Evolutionary conservation across 2,888 invertebrate genomes (phyloP).

Genomic region (Lissonota sp.): DNA sequence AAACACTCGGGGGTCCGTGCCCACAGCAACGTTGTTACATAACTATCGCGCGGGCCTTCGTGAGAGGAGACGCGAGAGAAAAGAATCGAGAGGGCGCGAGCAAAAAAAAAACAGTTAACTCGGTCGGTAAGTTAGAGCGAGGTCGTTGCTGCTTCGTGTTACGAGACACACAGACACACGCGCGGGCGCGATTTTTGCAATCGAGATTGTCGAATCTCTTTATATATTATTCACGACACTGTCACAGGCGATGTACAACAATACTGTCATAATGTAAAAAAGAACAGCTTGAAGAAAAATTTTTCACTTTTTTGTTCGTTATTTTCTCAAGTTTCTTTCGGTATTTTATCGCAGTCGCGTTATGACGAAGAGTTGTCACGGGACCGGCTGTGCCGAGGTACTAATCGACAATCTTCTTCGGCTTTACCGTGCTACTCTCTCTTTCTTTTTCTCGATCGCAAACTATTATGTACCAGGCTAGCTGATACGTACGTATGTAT

Average conservation of each 20-base stretch:
- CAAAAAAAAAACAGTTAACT: slow-evolving; percentile 6
- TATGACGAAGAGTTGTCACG: slow-evolving; percentile 52
- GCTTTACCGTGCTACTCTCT: slow-evolving; percentile 51
- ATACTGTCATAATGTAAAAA: too few species aligned
- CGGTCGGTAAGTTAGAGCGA: slow-evolving; percentile 58
- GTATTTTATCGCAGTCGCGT: neutral
- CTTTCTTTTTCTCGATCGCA: slow-evolving; percentile 34
- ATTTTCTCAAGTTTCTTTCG: neutral
- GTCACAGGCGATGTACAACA: too few species aligned
- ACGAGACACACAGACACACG: slow-evolving; percentile 43
- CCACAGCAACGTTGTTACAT: slow-evolving; percentile 57
- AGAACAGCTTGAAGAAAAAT: neutral
- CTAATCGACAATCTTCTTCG: slow-evolving; percentile 59
- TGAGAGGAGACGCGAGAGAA: slow-evolving; percentile 22
- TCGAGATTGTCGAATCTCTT: too few species aligned
- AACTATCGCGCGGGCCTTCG: slow-evolving; percentile 52
- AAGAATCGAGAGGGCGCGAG: slow-evolving; percentile 14
- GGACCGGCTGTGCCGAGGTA: slow-evolving; percentile 53
- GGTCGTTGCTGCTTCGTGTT: slow-evolving; percentile 41
- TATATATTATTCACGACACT: too few species aligned
- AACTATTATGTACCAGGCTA: slow-evolving; percentile 39
- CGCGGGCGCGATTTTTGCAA: too few species aligned
- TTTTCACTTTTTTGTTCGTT: neutral
- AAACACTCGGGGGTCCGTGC: slow-evolving; percentile 30
- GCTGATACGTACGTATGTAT: slow-evolving; percentile 16